Percentiles rank a stretch among this genome's conserved stretches.
These are phyloP conservation scores for Athene noctua DNA, from an alignment of 2,113 vertebrate genomes.

Conservation along the genomic window DNA sequence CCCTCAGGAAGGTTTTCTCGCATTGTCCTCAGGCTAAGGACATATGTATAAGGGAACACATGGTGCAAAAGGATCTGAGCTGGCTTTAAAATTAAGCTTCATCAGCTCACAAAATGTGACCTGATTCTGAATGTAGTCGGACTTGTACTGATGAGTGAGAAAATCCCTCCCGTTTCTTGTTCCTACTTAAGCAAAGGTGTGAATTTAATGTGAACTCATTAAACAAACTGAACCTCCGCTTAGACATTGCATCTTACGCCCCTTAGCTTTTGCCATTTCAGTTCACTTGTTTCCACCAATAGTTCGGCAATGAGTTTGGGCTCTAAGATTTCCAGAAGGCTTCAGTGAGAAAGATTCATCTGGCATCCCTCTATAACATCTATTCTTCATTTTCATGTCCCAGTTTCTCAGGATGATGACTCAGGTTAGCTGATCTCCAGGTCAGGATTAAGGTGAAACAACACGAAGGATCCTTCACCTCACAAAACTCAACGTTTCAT, in stretches of 20 bases:
- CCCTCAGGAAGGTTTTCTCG: background rate
- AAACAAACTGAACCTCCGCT: background rate
- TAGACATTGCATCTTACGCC: background rate
- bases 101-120: background rate
- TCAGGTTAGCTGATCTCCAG: too few species aligned
- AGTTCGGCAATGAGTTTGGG: background rate
- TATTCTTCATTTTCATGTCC: background rate
- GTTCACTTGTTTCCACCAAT: background rate
- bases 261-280: background rate
- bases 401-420: too few species aligned
- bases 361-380: rapidly evolving
- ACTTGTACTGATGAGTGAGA: background rate
- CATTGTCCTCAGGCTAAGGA: background rate
- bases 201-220: background rate
- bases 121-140: background rate
- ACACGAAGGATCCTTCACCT: too few species aligned
- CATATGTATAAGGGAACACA: background rate
- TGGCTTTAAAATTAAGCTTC: background rate
- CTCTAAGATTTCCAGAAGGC: background rate
- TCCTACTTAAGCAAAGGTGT: background rate
- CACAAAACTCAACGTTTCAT: too few species aligned
- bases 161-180: background rate
- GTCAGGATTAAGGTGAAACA: too few species aligned
- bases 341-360: background rate
- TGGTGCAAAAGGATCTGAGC: background rate